Conservation (phyloP, 2,888 invertebrate genomes). For the Spilarctia lutea region DNA sequence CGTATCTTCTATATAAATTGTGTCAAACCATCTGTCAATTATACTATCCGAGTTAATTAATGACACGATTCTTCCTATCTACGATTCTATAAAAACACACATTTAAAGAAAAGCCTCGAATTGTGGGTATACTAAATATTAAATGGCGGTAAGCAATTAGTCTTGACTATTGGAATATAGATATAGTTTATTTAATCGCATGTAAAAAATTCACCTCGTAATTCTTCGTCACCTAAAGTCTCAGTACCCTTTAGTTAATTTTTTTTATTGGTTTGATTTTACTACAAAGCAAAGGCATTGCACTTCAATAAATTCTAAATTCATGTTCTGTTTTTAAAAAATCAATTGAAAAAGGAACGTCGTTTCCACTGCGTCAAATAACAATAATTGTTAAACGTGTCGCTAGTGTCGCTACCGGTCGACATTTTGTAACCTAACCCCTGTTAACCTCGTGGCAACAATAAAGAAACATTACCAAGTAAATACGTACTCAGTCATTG, state of each 20-base stretch:
- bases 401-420: slow-evolving; percentile 43
- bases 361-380: slow-evolving; percentile 50
- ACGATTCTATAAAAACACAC: too few relatives aligned
- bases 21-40: too few relatives aligned
- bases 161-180: not conserved
- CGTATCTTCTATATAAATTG: too few relatives aligned
- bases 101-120: too few relatives aligned
- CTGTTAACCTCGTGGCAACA: slow-evolving; percentile 69
- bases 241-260: not conserved
- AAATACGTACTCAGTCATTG: slow-evolving; percentile 76
- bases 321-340: not conserved
- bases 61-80: too few relatives aligned
- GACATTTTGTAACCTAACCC: slow-evolving; percentile 77
- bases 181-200: not conserved
- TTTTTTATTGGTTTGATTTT: too few relatives aligned
- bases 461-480: slow-evolving; percentile 77
- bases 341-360: slow-evolving; percentile 33
- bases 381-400: slow-evolving; percentile 42
- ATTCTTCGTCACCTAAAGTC: not conserved
- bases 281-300: not conserved
- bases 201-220: not conserved
- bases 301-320: not conserved
- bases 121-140: not conserved
- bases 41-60: too few relatives aligned
- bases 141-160: not conserved